These are phyloP conservation scores for Tuta absoluta DNA, from an alignment of 2,888 invertebrate species.

Conservation along the genomic window DNA sequence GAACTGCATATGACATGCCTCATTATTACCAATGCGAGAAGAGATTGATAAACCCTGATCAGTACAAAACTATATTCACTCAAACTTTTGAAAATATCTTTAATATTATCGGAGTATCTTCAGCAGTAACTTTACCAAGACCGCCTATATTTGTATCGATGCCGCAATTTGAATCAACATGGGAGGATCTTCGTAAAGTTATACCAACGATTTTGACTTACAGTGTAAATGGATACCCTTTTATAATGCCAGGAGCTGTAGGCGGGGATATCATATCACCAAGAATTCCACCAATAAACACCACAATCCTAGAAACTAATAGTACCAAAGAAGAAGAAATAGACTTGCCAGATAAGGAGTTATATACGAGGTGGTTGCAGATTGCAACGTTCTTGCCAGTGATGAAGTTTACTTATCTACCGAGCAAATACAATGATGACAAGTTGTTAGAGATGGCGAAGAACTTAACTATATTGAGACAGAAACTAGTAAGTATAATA, in stretches of 20 bases:
- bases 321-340: slow-evolving; percentile 67
- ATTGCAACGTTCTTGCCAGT: slow-evolving; percentile 94
- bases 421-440: slow-evolving; percentile 92
- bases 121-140: slow-evolving; percentile 89
- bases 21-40: slow-evolving; percentile 91
- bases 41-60: slow-evolving; percentile 89
- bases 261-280: slow-evolving; percentile 92
- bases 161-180: slow-evolving; percentile 92
- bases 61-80: slow-evolving; percentile 88
- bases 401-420: slow-evolving; percentile 94
- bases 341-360: slow-evolving; percentile 87
- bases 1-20: slow-evolving; percentile 92
- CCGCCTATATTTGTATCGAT: slow-evolving; percentile 93
- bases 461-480: slow-evolving; percentile 86
- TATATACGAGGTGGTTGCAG: slow-evolving; percentile 95
- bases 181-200: slow-evolving; percentile 91
- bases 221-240: slow-evolving; percentile 95
- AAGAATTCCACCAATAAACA: slow-evolving; percentile 59
- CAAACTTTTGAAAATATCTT: slow-evolving; percentile 83
- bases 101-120: slow-evolving; percentile 90
- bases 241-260: slow-evolving; percentile 95
- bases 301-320: slow-evolving; percentile 37
- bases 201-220: slow-evolving; percentile 94
- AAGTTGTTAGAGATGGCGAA: slow-evolving; percentile 89
- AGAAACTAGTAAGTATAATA: slow-evolving; percentile 82